Conservation (phyloP, 2,888 invertebrate species). For the Coremacera marginata region DNA sequence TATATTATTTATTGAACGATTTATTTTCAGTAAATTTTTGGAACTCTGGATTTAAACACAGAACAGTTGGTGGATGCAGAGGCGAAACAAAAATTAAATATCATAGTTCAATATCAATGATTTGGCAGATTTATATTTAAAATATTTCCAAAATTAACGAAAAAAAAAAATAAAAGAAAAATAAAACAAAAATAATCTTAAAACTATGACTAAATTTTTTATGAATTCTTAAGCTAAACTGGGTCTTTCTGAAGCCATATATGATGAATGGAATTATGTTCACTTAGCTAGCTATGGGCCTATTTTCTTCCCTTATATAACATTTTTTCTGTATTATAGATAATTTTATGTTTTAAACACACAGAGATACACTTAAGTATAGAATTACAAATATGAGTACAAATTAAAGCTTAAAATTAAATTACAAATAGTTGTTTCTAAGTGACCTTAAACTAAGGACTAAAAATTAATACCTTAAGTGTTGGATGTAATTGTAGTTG, state of each 20-base stretch:
- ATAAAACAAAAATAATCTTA: neutral
- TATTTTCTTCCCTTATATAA: neutral
- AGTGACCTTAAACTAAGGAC: conserved; percentile 1
- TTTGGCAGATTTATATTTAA: neutral
- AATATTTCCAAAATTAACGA: neutral
- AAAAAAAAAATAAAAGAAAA: neutral
- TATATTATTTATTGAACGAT: too few relatives aligned
- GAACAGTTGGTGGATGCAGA: too few relatives aligned
- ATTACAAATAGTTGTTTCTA: neutral
- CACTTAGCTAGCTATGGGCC: neutral
- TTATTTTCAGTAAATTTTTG: too few relatives aligned
- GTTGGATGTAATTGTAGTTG: neutral
- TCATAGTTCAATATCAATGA: too few relatives aligned
- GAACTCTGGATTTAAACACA: too few relatives aligned
- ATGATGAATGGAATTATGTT: conserved; percentile 6
- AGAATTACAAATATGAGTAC: neutral
- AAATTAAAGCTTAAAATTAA: conserved; percentile 2
- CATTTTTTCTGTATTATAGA: neutral
- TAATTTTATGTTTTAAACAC: neutral
- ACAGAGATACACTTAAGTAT: conserved; percentile 6
- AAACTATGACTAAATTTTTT: conserved; percentile 13
- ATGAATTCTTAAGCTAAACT: conserved; percentile 10
- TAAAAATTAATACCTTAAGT: conserved; percentile 7
- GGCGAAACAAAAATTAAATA: too few relatives aligned
- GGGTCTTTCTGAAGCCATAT: conserved; percentile 7